Conservation (phyloP, 1,140 invertebrate species). For the Zaprionus inermis region DNA sequence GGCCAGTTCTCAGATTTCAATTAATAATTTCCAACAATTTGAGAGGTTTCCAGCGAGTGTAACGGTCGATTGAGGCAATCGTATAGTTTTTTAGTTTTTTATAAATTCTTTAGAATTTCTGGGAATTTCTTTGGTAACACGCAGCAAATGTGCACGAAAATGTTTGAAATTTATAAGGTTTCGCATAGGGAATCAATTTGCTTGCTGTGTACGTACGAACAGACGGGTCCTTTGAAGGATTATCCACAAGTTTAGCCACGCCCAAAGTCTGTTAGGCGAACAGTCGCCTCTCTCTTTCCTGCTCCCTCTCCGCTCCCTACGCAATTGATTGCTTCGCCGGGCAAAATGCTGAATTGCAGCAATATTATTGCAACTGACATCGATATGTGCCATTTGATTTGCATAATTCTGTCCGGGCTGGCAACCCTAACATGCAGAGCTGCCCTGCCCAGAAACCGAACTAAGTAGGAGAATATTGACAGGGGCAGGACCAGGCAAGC, state of each 20-base stretch:
- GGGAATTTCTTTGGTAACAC: not conserved
- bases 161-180: constrained; percentile 24
- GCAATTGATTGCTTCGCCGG: constrained; percentile 57
- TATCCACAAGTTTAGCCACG: constrained; percentile 33
- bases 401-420: constrained; percentile 66
- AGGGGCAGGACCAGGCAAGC: constrained; percentile 32
- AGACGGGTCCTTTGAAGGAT: constrained; percentile 40
- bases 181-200: constrained; percentile 33
- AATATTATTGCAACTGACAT: constrained; percentile 80
- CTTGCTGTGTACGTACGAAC: not conserved
- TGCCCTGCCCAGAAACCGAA: constrained; percentile 38
- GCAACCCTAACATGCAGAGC: constrained; percentile 41
- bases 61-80: constrained; percentile 8
- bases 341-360: constrained; percentile 76
- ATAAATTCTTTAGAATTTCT: not conserved
- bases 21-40: constrained; percentile 29
- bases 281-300: no score
- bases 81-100: not conserved
- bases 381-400: constrained; percentile 80
- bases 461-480: constrained; percentile 62
- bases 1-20: constrained; percentile 43
- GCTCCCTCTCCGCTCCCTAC: not conserved
- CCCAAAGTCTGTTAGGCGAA: constrained; percentile 34
- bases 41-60: constrained; percentile 1
- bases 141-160: constrained; percentile 1